Conservation (phyloP, 2,797 vertebrate species). For the Sebastes nivosus region DNA sequence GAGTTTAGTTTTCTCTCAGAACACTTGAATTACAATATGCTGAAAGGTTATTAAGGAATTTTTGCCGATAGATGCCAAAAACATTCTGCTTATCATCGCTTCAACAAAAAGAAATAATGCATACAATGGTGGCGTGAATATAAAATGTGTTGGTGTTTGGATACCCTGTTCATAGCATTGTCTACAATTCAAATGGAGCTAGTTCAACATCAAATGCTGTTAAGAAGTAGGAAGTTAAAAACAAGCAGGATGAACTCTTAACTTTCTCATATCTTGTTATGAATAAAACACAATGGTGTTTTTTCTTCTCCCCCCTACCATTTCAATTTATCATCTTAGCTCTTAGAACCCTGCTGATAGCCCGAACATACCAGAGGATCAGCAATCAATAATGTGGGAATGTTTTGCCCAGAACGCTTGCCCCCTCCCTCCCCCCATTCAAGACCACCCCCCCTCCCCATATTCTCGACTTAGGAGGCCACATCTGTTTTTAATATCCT, state of each 20-base stretch:
- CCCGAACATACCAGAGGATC: constrained; percentile 81
- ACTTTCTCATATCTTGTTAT: constrained; percentile 15
- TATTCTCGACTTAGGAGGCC: constrained; percentile 66
- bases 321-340: constrained; percentile 65
- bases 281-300: neutral
- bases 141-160: constrained; percentile 8
- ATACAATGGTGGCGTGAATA: constrained; percentile 3
- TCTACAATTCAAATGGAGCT: neutral
- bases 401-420: constrained; percentile 61
- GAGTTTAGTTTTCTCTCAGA: no score
- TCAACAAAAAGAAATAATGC: neutral
- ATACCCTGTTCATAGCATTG: neutral
- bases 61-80: no score
- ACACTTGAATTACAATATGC: no score
- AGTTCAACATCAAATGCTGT: constrained; percentile 14
- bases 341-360: constrained; percentile 73
- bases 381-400: constrained; percentile 84
- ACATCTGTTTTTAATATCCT: constrained; percentile 90
- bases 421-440: neutral
- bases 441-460: constrained; percentile 34
- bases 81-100: no score
- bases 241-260: constrained; percentile 14
- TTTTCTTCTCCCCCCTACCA: constrained; percentile 8
- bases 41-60: no score
- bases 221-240: constrained; percentile 16